Evolutionary conservation across 37 sponge, comb jelly and placozoan species (phyloP).

Genomic region (Eunapius fragilis): DNA sequence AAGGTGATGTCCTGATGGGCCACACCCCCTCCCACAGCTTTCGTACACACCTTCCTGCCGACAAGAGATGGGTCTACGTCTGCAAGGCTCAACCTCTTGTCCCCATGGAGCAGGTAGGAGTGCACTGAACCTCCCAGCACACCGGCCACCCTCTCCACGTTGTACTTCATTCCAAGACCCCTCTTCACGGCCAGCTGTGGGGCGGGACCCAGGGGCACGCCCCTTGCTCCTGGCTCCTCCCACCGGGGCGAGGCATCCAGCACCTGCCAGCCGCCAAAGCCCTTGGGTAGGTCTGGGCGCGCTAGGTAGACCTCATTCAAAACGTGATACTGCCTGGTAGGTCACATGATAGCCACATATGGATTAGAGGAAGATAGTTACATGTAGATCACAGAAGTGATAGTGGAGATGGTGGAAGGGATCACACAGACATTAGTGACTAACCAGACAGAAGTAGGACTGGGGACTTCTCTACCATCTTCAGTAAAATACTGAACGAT

Average conservation of each 20-base stretch:
- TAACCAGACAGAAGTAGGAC: slow-evolving; percentile 78
- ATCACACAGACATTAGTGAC: not conserved
- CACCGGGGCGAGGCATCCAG: slow-evolving; percentile 79
- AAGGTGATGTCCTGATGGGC: slow-evolving; percentile 74
- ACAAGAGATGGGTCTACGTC: slow-evolving; percentile 40
- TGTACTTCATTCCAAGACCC: slow-evolving; percentile 74
- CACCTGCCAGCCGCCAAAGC: slow-evolving; percentile 86
- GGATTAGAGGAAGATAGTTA: not conserved
- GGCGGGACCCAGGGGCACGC: slow-evolving; percentile 67
- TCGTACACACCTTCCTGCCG: slow-evolving; percentile 94
- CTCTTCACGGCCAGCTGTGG: slow-evolving; percentile 69
- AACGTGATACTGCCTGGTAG: slow-evolving; percentile 84
- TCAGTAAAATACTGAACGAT: slow-evolving; percentile 70
- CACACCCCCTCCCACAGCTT: slow-evolving; percentile 67
- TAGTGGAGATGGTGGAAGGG: no score
- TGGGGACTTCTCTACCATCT: slow-evolving; percentile 44
- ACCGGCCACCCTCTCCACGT: slow-evolving; percentile 79
- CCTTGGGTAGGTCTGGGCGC: slow-evolving; percentile 74
- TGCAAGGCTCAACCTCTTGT: slow-evolving; percentile 27
- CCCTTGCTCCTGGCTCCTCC: slow-evolving; percentile 69
- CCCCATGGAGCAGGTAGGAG: slow-evolving; percentile 30
- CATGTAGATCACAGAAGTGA: no score
- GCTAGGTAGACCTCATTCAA: slow-evolving; percentile 84
- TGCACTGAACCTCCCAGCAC: slow-evolving; percentile 85
- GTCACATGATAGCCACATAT: not conserved